A percentile compares a stretch with the other conserved stretches of the same genome.
Evolutionary conservation across 2,797 vertebrate species (phyloP).

Genomic region (Amblyraja radiata): DNA sequence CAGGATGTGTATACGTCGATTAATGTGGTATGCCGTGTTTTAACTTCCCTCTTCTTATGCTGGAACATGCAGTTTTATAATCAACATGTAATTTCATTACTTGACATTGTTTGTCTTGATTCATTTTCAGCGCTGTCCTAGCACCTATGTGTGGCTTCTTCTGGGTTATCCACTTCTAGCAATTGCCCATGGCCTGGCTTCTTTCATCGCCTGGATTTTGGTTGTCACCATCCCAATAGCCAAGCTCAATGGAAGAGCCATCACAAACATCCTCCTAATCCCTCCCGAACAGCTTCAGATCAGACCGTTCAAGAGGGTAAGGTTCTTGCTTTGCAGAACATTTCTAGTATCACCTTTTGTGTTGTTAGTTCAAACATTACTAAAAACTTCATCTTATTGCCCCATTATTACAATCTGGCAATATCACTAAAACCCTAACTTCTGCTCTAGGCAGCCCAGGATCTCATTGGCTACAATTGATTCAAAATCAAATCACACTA

Average conservation of each 20-base stretch:
- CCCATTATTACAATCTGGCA: not conserved
- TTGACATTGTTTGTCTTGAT: not conserved
- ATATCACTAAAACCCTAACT: not conserved
- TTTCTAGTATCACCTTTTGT: not conserved
- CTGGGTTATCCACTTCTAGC: slow-evolving; percentile 61
- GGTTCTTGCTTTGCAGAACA: not conserved
- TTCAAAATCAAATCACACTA: not conserved
- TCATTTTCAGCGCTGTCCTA: slow-evolving; percentile 47
- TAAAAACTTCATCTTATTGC: too few relatives aligned
- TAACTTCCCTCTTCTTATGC: not conserved
- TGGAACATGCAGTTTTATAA: not conserved
- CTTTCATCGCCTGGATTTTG: slow-evolving; percentile 65
- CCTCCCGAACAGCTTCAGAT: slow-evolving; percentile 59
- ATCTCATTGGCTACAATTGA: not conserved
- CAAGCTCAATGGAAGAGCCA: slow-evolving; percentile 63
- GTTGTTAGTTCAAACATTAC: not conserved
- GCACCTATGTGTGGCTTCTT: slow-evolving; percentile 59
- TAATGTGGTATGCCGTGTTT: not conserved
- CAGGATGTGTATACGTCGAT: not conserved
- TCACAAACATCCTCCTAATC: slow-evolving; percentile 57
- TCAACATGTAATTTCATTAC: too few relatives aligned
- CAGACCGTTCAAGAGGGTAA: slow-evolving; percentile 54
- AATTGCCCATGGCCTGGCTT: slow-evolving; percentile 62
- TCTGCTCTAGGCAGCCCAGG: too few relatives aligned
- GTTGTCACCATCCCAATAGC: slow-evolving; percentile 69